Base-by-base conservation (phyloP, 2,888 invertebrate species). In the Galeruca laticollis region DNA sequence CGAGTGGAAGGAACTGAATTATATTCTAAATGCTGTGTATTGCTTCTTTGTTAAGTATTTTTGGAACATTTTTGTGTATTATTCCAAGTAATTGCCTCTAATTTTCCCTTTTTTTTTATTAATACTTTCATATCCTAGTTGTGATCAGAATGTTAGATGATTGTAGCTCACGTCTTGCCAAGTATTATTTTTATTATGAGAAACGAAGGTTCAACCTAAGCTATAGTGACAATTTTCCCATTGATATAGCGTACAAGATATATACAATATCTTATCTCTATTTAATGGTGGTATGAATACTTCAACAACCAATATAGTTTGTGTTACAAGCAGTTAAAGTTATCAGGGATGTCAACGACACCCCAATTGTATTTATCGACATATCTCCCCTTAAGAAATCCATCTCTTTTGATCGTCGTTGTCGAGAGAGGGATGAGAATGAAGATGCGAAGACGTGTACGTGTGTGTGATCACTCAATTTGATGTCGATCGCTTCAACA, bases 281-380 rank as follows among this genome's bases (percentile, higher is more conserved):
- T 64, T 60, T 60, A 69, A 64, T 60, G 60, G 56, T 33, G 52
- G 31, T 15, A 43, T 60, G 64, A 57, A 69, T 65, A 65, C 60
- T 62, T 37, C 31, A 47, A 47, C 13, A 65, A 18, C 56, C 60
- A 65, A 65, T 69, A 69, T 60, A 37, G 47, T 35, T 60, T 49
- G 26, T 49, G 60, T 60, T 60, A 69, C 64, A 64, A 60, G 64
- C 69, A 20, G 6, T 31, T 10, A 8, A n/a, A 57, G 47, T 33
- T 63, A 51, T 49, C 40, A 33, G 63, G 62, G 54, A 60, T 65
- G 69, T 65, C 56, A 65, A 47, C 13, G 69, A 64, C 65, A 69
- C 64, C 47, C 64, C 47, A 69, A 69, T 69, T 54, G 49, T 60
- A 65, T 66, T 66, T 66, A 59, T 65, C 52, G 60, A 65, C 49